These are phyloP conservation scores for Hypolimnas misippus DNA, from an alignment of 2,888 invertebrate species.

Conservation along the genomic window DNA sequence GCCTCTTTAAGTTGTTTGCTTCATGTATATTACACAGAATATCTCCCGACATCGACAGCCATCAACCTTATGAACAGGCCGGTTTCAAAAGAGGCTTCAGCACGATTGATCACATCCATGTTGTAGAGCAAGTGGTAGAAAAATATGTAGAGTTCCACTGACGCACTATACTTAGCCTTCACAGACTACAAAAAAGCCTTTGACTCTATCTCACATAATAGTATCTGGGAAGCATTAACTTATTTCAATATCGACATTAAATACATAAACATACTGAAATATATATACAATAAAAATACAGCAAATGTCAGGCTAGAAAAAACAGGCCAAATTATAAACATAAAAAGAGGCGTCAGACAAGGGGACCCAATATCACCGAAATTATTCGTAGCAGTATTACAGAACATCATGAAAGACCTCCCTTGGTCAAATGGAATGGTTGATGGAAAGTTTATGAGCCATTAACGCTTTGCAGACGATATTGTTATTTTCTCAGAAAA, in stretches of 20 bases:
- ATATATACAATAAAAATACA: not conserved
- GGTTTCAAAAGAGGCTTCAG: not conserved
- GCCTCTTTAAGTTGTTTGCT: no score
- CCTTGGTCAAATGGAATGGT: not conserved
- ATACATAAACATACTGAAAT: not conserved
- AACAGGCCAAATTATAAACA: not conserved
- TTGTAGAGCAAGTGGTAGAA: not conserved
- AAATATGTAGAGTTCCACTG: not conserved
- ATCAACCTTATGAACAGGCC: no score
- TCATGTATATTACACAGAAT: no score
- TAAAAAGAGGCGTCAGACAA: no score
- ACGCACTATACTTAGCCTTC: not conserved
- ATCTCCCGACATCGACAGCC: no score
- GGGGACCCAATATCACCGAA: not conserved
- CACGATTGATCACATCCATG: no score
- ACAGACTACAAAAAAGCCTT: not conserved
- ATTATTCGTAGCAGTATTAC: no score
- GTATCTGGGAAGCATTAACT: not conserved
- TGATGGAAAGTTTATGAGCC: not conserved
- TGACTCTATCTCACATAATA: not conserved
- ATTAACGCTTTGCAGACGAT: not conserved
- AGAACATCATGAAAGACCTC: not conserved
- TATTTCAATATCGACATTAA: not conserved
- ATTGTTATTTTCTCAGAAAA: not conserved
- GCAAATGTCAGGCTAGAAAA: not conserved